A percentile compares a stretch with the other conserved stretches of the same genome.
Conservation (phyloP, 2,888 invertebrate species). For the Philereme vetulata region DNA sequence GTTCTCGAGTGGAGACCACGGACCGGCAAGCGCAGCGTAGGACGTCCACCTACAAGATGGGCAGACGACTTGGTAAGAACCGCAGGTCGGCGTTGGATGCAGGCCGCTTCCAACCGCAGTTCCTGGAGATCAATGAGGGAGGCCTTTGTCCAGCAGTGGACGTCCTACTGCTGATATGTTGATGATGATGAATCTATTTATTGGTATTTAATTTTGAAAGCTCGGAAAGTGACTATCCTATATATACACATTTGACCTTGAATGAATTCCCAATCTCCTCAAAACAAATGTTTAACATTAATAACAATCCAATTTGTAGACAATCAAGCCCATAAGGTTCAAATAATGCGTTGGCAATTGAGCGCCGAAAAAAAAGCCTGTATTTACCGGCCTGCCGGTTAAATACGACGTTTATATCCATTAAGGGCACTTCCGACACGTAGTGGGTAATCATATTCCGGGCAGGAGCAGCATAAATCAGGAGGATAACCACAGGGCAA, state of each 20-base stretch:
- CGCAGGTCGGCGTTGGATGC: no score
- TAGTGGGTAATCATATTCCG: slow-evolving; percentile 75
- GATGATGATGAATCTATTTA: no score
- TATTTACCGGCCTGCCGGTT: slow-evolving; percentile 62
- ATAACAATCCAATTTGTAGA: slow-evolving; percentile 46
- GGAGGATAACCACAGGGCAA: slow-evolving; percentile 70
- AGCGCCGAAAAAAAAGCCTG: slow-evolving; percentile 45
- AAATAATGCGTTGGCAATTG: slow-evolving; percentile 54
- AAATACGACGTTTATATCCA: slow-evolving; percentile 80
- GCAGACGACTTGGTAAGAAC: no score
- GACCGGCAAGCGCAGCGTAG: no score
- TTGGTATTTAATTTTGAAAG: no score
- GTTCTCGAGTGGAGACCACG: no score
- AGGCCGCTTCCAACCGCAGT: no score
- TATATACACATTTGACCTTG: slow-evolving; percentile 6
- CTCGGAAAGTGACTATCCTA: no score
- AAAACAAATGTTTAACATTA: slow-evolving; percentile 11
- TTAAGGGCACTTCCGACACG: slow-evolving; percentile 78
- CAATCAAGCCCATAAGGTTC: slow-evolving; percentile 44
- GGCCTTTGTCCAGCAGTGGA: no score
- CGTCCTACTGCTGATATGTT: no score
- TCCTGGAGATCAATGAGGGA: no score
- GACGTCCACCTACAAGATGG: no score
- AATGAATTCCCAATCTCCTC: neutral
- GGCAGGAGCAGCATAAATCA: slow-evolving; percentile 79